Base-by-base conservation (phyloP, 2,113 vertebrate species). In the Tringa solitaria region DNA sequence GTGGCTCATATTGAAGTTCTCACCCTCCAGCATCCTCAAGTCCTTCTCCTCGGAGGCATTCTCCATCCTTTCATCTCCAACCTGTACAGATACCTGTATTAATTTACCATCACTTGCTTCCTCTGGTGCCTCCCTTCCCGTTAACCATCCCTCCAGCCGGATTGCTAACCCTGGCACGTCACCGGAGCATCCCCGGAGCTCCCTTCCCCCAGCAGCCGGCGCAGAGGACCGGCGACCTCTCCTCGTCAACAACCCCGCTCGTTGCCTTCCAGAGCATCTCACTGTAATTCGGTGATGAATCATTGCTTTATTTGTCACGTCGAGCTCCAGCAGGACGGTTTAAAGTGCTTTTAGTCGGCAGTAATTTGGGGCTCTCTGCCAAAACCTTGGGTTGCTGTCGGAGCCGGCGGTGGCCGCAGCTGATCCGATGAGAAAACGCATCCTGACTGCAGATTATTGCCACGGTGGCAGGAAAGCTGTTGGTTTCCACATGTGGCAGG, bases 321-420 rank as follows among this genome's bases (percentile, higher is more conserved):
- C 83, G 27, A 90, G 87, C 90, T 88, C 85, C 64, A 33, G 84
- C 46, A 28, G 86, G 90, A 84, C 27, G 12, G 63, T 80, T 76
- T 65, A n/a, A 88, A 95, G 92, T 61, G 90, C 90, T 94, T 87
- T 83, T 83, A 50, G 56, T 85, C 24, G 43, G 79, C 90, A 82
- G 88, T 69, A 45, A 91, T 90, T 89, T 26, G 69, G 59, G 87
- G 88, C 81, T 10, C 74, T 75, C 70, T 72, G 92, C 94, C 82
- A 92, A 51, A 32, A 19, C 11, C 13, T 80, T 89, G 51, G 3
- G 60, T 61, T 68, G 81, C 46, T 84, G 77, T 74, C 74, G 9
- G 88, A 48, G 70, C 61, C 19, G 35, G 78, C 43, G 53, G 81
- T 76, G 89, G 83, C 81, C 35, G 90, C 79, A 41, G 91, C 93